A percentile compares a stretch with the other conserved stretches of the same genome.
phyloP scores from a whole-genome alignment of 2,888 invertebrate genomes.

The Heliconius charithonia region DNA sequence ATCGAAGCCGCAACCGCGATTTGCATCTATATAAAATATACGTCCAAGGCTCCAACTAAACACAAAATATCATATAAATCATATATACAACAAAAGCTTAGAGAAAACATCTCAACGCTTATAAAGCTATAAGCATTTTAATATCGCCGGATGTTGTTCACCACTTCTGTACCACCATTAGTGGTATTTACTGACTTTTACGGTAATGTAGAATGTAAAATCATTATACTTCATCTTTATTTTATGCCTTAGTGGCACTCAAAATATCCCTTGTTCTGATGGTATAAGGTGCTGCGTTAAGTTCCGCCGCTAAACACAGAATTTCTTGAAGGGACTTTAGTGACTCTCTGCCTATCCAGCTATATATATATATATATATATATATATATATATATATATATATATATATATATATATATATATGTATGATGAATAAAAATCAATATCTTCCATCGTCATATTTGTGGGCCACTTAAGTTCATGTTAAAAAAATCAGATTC shows the following conservation, averaged over 20 bases:
- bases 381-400: too few relatives aligned
- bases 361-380: too few relatives aligned
- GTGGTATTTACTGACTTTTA: neutral
- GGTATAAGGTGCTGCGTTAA: too few relatives aligned
- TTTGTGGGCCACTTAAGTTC: too few relatives aligned
- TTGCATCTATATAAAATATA: neutral
- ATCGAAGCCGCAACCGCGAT: too few relatives aligned
- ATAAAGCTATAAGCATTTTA: conserved; percentile 8
- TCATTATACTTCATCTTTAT: neutral
- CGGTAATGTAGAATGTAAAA: neutral
- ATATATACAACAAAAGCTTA: neutral
- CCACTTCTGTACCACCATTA: neutral
- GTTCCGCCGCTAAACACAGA: too few relatives aligned
- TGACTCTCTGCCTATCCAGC: too few relatives aligned
- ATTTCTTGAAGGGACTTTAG: too few relatives aligned
- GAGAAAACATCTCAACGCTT: conserved; percentile 2
- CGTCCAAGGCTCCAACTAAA: neutral
- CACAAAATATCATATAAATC: neutral
- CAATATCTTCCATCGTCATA: too few relatives aligned
- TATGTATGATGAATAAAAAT: too few relatives aligned
- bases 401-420: too few relatives aligned
- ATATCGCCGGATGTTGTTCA: neutral
- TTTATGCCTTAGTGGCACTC: neutral
- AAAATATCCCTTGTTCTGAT: neutral
- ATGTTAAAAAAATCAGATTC: too few relatives aligned